phyloP scores from a whole-genome alignment of 1,140 invertebrate genomes.

The Argopecten irradians region DNA sequence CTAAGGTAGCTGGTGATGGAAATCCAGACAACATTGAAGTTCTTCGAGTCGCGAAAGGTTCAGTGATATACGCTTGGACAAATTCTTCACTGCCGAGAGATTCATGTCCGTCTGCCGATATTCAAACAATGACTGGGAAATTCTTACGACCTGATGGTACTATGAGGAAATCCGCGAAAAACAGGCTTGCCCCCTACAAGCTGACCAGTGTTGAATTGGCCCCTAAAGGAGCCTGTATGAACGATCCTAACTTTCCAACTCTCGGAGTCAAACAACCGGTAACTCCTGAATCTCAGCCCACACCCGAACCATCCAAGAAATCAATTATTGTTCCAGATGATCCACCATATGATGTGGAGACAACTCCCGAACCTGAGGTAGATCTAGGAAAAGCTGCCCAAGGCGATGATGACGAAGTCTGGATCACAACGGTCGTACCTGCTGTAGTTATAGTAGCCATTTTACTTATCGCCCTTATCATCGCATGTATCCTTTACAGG shows the following conservation, averaged over 20 bases:
- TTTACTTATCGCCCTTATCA: constrained; percentile 89
- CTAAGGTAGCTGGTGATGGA: constrained; percentile 83
- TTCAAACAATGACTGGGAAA: constrained; percentile 84
- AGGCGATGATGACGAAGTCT: constrained; percentile 83
- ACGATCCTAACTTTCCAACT: constrained; percentile 70
- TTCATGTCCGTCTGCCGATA: constrained; percentile 85
- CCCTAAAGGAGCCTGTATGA: constrained; percentile 85
- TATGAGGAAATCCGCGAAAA: constrained; percentile 81
- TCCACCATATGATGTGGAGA: constrained; percentile 28
- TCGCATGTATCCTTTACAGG: constrained; percentile 92
- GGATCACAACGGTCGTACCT: constrained; percentile 93
- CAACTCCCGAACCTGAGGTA: constrained; percentile 37
- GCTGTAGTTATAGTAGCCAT: constrained; percentile 92
- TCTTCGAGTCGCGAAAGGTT: constrained; percentile 79
- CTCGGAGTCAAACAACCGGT: not conserved
- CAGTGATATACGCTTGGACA: constrained; percentile 85
- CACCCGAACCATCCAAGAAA: constrained; percentile 19
- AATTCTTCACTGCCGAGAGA: constrained; percentile 86
- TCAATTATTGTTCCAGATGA: constrained; percentile 36
- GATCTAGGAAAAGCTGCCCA: constrained; percentile 49
- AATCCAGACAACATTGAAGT: constrained; percentile 86
- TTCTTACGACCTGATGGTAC: constrained; percentile 78
- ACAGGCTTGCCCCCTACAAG: constrained; percentile 86
- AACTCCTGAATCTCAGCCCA: not conserved
- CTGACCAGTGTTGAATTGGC: constrained; percentile 82